Base-by-base conservation (phyloP, 2,797 vertebrate species). In the Eulemur rubriventer region DNA sequence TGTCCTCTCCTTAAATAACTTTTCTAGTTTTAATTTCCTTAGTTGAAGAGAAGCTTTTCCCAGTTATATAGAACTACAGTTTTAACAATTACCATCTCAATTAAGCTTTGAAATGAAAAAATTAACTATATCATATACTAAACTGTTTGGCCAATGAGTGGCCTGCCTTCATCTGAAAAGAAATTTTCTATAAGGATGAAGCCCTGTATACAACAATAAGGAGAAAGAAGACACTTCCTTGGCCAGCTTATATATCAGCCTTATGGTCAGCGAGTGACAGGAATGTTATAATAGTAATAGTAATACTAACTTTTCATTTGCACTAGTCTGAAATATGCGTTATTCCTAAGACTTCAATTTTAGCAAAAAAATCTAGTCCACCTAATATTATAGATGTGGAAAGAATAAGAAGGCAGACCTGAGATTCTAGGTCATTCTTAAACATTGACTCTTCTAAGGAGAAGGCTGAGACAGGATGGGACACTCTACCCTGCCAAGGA, bases 101-200 rank as follows among this genome's bases (percentile, higher is more conserved):
- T 43, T 91, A 87, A 76, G 59, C 67, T 85, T 91, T 80, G 20
- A 84, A 87, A 70, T 93, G 14, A 91, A 73, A 91, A 84, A 88
- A 61, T 80, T 80, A 46, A 26, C 50, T 86, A 17, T 41, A 82
- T 86, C 65, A 16, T 48, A 28, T 48, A 72, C 52, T 85, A 2
- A 80, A 65, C 26, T 52, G 5, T 59, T 95, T 67, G 43, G 12
- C 30, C 55, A 86, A 63, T 59, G 11, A 83, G 48, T 63, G 65
- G 57, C 57, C 50, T 38, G 70, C 41, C 26, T 81, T 96, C 55
- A 33, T 90, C 50, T 91, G 24, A 91, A 89, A 76, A 57, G 52
- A 89, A 82, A 87, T 28, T n/a, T 7, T 94, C 72, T 55, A 2
- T n/a, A 30, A 78, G 57, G 4, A 26, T 7, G 11, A 48, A 89